A percentile compares a stretch with the other conserved stretches of the same genome.
phyloP scores from a whole-genome alignment of 2,888 invertebrate species.

The Kryphioiulus occultus region DNA sequence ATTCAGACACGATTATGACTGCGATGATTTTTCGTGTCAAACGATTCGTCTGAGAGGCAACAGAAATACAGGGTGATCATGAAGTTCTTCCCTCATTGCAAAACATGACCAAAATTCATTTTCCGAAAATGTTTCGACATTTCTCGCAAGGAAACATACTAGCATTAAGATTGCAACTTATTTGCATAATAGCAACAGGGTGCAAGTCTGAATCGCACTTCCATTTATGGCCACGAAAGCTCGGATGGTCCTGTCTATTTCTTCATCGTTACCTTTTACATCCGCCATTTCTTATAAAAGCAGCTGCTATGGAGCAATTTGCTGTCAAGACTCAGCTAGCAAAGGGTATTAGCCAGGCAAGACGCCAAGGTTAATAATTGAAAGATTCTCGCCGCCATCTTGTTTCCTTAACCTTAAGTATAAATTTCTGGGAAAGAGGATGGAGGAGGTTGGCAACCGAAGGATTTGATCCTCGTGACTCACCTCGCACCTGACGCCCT shows the following conservation, averaged over 20 bases:
- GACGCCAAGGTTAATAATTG: slow-evolving; percentile 25
- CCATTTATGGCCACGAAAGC: not conserved
- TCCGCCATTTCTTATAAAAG: not conserved
- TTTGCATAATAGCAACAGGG: not conserved
- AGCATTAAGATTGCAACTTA: not conserved
- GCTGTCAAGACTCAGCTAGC: not conserved
- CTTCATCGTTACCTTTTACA: not conserved
- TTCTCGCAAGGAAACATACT: too few species aligned
- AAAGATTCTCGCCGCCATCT: not conserved
- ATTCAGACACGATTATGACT: too few species aligned
- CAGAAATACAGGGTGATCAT: too few species aligned
- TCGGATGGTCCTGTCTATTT: not conserved
- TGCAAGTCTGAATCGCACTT: not conserved
- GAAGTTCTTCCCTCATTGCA: too few species aligned
- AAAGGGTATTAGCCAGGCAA: not conserved
- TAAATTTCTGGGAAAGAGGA: not conserved
- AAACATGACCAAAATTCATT: too few species aligned
- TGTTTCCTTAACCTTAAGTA: slow-evolving; percentile 25
- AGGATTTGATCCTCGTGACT: not conserved
- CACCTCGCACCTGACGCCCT: not conserved
- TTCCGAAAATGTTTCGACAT: too few species aligned
- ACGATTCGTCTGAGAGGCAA: too few species aligned
- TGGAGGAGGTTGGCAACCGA: not conserved
- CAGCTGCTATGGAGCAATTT: not conserved
- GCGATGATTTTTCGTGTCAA: too few species aligned